A percentile compares a stretch with the other conserved stretches of the same genome.
Evolutionary conservation across 1,140 invertebrate species (phyloP).

Genomic region (Calliphora vicina): DNA sequence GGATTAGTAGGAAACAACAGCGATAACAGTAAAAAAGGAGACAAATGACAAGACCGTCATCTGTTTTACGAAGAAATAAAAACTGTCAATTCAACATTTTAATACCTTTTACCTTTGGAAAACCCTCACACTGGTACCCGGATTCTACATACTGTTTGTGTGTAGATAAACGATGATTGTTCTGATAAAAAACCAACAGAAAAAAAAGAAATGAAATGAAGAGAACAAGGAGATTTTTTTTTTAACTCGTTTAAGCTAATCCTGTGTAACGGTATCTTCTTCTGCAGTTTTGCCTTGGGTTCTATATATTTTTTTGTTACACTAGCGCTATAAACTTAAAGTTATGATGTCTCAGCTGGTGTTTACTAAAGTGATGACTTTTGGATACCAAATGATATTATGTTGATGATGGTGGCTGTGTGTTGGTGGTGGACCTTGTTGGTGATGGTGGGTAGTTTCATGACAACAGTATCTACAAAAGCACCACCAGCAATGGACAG

Average conservation of each 20-base stretch:
- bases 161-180: not conserved
- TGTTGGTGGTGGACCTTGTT: not conserved
- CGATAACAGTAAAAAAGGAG: not conserved
- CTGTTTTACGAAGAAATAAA: not conserved
- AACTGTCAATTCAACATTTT: not conserved
- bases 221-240: not conserved
- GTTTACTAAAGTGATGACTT: conserved; percentile 22
- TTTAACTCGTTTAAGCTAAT: conserved; percentile 24
- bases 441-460: not conserved
- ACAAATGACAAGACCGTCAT: not conserved
- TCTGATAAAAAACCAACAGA: not conserved
- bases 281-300: not conserved
- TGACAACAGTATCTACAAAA: not conserved
- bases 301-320: not conserved
- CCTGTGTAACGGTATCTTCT: not conserved
- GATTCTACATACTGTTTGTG: not conserved
- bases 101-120: not conserved
- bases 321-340: not conserved
- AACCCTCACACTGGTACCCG: not conserved
- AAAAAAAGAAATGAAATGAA: not conserved
- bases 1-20: not conserved
- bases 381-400: conserved; percentile 12
- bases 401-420: not conserved
- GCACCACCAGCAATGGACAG: not conserved
- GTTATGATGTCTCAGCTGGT: conserved; percentile 29